Evolutionary conservation across 2,113 vertebrate species (phyloP).

Genomic region (Oryzias javanicus): DNA sequence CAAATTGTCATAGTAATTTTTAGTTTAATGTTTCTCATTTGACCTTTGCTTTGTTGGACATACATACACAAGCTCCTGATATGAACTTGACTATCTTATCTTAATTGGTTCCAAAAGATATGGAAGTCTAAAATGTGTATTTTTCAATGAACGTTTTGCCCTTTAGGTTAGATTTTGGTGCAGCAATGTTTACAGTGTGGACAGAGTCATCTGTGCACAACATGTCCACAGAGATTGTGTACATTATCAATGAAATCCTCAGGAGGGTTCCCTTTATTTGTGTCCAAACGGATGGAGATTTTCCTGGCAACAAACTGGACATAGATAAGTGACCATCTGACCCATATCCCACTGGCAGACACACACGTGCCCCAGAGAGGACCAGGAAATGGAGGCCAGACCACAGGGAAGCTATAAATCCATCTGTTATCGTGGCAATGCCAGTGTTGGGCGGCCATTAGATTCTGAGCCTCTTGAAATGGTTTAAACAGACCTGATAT

Average conservation of each 20-base stretch:
- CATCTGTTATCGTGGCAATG: conserved; percentile 72
- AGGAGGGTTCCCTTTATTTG: conserved; percentile 43
- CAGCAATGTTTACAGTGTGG: no score
- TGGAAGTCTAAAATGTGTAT: no score
- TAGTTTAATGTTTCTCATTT: no score
- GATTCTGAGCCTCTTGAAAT: conserved; percentile 50
- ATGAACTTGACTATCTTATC: no score
- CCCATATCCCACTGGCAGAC: conserved; percentile 72
- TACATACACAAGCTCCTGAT: no score
- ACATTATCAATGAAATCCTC: conserved; percentile 47
- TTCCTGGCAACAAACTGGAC: conserved; percentile 53
- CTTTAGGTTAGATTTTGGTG: no score
- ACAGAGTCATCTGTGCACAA: no score
- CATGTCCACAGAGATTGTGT: no score
- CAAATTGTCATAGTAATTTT: no score
- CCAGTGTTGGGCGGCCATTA: conserved; percentile 56
- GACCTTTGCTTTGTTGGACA: no score
- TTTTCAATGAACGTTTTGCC: no score
- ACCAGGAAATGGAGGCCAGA: conserved; percentile 73
- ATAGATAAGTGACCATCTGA: conserved; percentile 75
- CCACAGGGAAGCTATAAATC: conserved; percentile 66
- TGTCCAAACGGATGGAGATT: conserved; percentile 53
- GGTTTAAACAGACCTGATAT: conserved; percentile 56
- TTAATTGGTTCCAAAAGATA: no score
- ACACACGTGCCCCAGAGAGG: conserved; percentile 64